Evolutionary conservation across 2,113 vertebrate genomes (phyloP), one percentile per base, ranked within the genome.

Genomic region (Tyrannus savana): DNA sequence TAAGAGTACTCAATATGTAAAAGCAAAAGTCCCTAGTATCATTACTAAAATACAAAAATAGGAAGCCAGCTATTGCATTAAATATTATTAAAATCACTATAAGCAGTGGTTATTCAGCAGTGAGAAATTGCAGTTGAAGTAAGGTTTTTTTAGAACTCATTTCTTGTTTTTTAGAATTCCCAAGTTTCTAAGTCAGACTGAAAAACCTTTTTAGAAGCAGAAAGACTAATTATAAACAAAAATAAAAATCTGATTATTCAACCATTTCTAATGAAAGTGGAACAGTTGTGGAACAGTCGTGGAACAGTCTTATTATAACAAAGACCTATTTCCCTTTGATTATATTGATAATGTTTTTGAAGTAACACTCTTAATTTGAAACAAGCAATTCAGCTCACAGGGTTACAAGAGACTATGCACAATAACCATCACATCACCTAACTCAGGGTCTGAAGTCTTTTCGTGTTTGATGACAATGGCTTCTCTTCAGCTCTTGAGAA

Each of bases 401-500:
- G 25, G 35, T n/a, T 55, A 59, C 9, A 37, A 31, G 22, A 72
- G 30, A 35, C n/a, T 59, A 58, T 88, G 46, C 10, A 39, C 5
- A 2, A n/a, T 4, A 24, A 22, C 2, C 4, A 1, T n/a, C 8
- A 0, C 44, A 83, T 39, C 23, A 37, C 14, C 49, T 35, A 5
- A 14, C 35, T 59, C 18, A 16, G 10, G 39, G 12, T 49, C 44
- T 39, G 53, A 76, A 39, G 19, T 63, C 0, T n/a, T 67, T 67
- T 50, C 22, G 14, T 15, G 7, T 35, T 46, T 58, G 5, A 31
- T 10, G 25, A 28, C 12, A 59, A 21, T 16, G 21, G 33, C 55
- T 80, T 63, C 17, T 50, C 19, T 19, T 58, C 18, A 72, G 1
- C 17, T 59, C 52, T 31, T 83, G 23, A 33, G 44, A 60, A 33